Base-by-base conservation (phyloP, 2,797 vertebrate species). In the Amazona finschi region DNA sequence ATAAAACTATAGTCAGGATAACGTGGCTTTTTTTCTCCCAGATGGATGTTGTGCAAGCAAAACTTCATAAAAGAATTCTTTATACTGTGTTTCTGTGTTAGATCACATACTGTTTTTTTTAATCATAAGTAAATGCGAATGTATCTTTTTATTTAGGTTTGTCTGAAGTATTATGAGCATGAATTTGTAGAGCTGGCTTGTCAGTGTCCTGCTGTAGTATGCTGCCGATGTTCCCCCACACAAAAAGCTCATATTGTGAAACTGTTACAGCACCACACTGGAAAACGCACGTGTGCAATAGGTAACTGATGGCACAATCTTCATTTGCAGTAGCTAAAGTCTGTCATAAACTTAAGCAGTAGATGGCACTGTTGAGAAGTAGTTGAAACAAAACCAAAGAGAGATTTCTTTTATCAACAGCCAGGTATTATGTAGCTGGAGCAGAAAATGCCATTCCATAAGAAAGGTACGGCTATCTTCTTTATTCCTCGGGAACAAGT, bases 161-260 rank as follows among this genome's bases (percentile, higher is more conserved):
- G 99, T 89, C 96, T 99, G 91, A 98, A 98, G 65, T 99, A 99
- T 96, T 99, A 99, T 3, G 99, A 99, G 95, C 99, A 99, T 11
- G 99, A 99, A 97, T 98, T 99, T 82, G 99, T 99, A 82, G 99
- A 99, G 97, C 85, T 99, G 97, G 99, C 99, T 0, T 99, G 99
- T 95, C 99, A 99, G 97, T 99, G 99, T 92, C 99, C 99, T 0
- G 99, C 99, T 0, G 99, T 99, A 41, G 99, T 99, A 57, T 99
- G 99, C 98, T 99, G 99, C 62, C 98, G 99, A 89, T 99, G 99
- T 93, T 99, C 99, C 4, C 99, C 99, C 15, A 99, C 99, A 0
- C 99, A 99, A 97, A 99, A 99, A 96, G 99, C 99, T 53, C 99
- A 98, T 92, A 99, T 99, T 18, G 99, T 99, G 93, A 97, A 93